phyloP scores from a whole-genome alignment of 2,888 invertebrate genomes.

The Cataglyphis altisquamis region DNA sequence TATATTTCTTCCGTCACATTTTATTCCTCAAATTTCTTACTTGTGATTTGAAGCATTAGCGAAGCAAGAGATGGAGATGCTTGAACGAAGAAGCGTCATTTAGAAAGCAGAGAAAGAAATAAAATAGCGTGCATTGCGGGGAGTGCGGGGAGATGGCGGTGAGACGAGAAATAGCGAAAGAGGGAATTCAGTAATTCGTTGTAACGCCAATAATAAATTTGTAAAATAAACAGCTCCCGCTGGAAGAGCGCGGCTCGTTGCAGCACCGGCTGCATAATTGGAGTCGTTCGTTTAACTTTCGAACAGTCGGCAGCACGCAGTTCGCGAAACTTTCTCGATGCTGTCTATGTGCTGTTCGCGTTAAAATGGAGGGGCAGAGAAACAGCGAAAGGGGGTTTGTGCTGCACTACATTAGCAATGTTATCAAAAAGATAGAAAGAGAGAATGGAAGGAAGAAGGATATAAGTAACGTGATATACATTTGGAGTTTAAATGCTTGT shows the following conservation, averaged over 20 bases:
- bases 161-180: conserved; percentile 36
- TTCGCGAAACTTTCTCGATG: conserved; percentile 77
- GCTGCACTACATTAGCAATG: conserved; percentile 18
- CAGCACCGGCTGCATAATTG: conserved; percentile 81
- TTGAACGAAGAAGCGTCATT: conserved; percentile 27
- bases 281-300: conserved; percentile 82
- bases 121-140: not conserved
- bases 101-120: conserved; percentile 27
- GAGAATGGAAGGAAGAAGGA: not conserved
- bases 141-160: not conserved
- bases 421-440: not conserved
- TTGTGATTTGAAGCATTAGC: not conserved
- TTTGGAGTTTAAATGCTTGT: not conserved
- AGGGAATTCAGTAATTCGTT: conserved; percentile 72
- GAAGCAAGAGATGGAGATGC: not conserved
- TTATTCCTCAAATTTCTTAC: not conserved
- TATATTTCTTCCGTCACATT: conserved; percentile 23
- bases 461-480: not conserved
- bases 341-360: conserved; percentile 62
- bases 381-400: conserved; percentile 1
- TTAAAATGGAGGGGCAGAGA: conserved; percentile 49
- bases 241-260: conserved; percentile 68
- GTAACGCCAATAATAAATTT: conserved; percentile 81
- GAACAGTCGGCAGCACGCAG: conserved; percentile 76
- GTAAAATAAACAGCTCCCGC: conserved; percentile 80